Conservation (phyloP, 2,113 vertebrate species). For the Elgaria multicarinata region DNA sequence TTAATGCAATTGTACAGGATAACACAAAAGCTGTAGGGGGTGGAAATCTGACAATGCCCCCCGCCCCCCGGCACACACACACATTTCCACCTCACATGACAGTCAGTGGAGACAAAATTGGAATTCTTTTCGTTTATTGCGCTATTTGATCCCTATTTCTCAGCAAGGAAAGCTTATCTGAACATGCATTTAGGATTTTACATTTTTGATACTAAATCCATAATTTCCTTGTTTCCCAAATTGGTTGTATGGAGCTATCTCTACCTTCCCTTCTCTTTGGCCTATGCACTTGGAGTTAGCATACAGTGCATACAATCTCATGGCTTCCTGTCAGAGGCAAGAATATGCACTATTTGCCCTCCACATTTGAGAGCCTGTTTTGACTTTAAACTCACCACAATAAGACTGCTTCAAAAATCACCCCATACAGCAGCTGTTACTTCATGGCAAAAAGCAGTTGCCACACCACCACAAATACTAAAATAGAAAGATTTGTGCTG, state of each 20-base stretch:
- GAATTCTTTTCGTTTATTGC: not conserved
- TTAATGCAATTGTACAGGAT: conserved; percentile 20
- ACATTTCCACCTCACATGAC: not conserved
- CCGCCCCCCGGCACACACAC: too few relatives aligned
- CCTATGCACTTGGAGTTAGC: not conserved
- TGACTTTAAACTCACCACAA: not conserved
- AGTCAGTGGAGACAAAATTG: not conserved
- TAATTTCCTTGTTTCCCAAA: not conserved
- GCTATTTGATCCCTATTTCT: not conserved
- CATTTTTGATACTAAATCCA: not conserved
- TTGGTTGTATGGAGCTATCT: not conserved
- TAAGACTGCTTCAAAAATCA: not conserved
- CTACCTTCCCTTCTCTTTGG: not conserved
- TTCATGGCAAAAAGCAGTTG: not conserved
- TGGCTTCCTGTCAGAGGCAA: not conserved
- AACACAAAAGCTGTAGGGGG: conserved; percentile 41
- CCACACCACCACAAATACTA: not conserved
- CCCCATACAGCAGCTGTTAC: not conserved
- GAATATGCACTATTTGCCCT: not conserved
- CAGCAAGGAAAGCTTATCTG: not conserved
- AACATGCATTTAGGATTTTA: not conserved
- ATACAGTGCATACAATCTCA: not conserved
- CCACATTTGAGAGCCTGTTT: not conserved
- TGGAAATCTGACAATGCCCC: not conserved
- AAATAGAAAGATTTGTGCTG: not conserved